phyloP scores from a whole-genome alignment of 1,140 invertebrate species.

The Leptinotarsa texana region DNA sequence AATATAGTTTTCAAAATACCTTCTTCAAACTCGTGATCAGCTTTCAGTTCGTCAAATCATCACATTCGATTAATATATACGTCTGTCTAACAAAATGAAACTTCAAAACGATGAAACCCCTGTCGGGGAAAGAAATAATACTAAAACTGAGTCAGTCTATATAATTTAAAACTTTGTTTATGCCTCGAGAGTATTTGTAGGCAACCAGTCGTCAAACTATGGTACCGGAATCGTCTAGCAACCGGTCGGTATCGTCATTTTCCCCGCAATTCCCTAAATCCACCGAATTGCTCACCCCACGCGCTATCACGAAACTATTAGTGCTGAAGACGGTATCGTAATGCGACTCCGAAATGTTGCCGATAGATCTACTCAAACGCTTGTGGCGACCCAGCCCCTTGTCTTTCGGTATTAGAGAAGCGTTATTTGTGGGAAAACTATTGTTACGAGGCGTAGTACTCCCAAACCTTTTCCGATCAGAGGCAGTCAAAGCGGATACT shows the following conservation, averaged over 20 bases:
- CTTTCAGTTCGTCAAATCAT: too few species aligned
- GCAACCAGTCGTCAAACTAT: background rate
- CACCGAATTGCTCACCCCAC: slow-evolving; percentile 43
- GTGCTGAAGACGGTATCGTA: slow-evolving; percentile 57
- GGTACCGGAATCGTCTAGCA: background rate
- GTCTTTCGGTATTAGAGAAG: slow-evolving; percentile 40
- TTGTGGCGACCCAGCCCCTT: slow-evolving; percentile 45
- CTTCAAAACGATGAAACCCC: background rate
- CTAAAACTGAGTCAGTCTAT: background rate
- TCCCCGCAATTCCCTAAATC: slow-evolving; percentile 31
- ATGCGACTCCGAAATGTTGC: slow-evolving; percentile 52
- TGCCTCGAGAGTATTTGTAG: too few species aligned
- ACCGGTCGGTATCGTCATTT: slow-evolving; percentile 7
- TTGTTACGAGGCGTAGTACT: slow-evolving; percentile 46
- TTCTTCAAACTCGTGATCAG: too few species aligned
- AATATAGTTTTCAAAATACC: too few species aligned
- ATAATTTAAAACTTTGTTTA: background rate
- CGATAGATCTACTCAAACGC: slow-evolving; percentile 52
- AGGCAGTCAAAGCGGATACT: slow-evolving; percentile 45
- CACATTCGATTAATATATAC: too few species aligned
- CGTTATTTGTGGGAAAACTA: slow-evolving; percentile 49
- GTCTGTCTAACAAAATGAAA: background rate
- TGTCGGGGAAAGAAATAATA: background rate
- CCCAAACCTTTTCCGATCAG: slow-evolving; percentile 45
- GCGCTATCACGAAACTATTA: slow-evolving; percentile 54